Percentiles rank a stretch among this genome's conserved stretches.
phyloP scores from a whole-genome alignment of 2,113 vertebrate species.

The Onychorhynchus coronatus region DNA sequence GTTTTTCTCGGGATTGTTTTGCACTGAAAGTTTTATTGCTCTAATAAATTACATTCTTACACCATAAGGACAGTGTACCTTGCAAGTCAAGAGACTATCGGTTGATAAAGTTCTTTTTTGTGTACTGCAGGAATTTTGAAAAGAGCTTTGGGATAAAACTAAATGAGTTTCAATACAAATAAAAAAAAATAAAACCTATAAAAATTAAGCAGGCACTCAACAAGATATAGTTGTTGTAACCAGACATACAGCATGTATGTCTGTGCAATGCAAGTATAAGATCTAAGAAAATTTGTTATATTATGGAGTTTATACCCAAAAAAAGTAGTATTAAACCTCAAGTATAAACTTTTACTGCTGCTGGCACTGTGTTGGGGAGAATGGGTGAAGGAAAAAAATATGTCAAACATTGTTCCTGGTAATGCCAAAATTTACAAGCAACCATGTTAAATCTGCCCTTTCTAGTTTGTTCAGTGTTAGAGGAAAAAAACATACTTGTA shows the following conservation, averaged over 20 bases:
- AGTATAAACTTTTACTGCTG: not conserved
- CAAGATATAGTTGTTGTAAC: slow-evolving; percentile 9
- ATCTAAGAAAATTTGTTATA: slow-evolving; percentile 9
- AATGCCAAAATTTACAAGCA: not conserved
- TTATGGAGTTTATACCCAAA: not conserved
- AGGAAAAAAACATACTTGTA: not conserved
- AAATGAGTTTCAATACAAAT: slow-evolving; percentile 53
- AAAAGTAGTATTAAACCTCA: slow-evolving; percentile 11
- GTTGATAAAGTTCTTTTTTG: not conserved
- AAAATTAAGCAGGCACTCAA: slow-evolving; percentile 23
- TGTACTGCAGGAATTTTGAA: slow-evolving; percentile 33
- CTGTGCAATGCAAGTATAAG: not conserved
- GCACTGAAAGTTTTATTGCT: not conserved
- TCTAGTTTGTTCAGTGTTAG: not conserved
- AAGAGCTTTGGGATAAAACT: slow-evolving; percentile 47
- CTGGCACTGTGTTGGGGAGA: not conserved
- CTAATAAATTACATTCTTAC: not conserved
- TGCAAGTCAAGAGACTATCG: not conserved
- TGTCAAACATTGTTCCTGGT: not conserved
- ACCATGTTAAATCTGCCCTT: not conserved
- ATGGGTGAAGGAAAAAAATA: not conserved
- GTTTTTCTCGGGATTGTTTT: not conserved
- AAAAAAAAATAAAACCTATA: not conserved
- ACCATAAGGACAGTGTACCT: not conserved
- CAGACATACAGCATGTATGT: not conserved